Evolutionary conservation across 2,797 vertebrate genomes (phyloP), one percentile per base, ranked within the genome.

Genomic region (Gobio occitaniae): DNA sequence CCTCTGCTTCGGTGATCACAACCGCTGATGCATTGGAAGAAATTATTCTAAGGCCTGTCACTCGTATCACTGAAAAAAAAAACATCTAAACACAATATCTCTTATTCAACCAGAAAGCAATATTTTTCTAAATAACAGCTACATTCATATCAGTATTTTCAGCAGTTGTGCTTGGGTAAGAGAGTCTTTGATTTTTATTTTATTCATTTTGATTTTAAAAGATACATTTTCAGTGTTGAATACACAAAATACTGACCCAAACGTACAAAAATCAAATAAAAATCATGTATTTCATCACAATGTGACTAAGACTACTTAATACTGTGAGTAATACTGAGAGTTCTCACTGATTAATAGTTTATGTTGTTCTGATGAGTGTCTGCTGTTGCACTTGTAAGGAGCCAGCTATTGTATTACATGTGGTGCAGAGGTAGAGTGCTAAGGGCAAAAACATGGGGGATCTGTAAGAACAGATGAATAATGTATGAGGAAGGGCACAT

Each of bases 381-480:
- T 63, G 82, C 25, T 82, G 86, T 56, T 17, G 65, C 63, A 83
- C 78, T 81, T 76, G 36, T 71, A 66, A 84, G 61, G 71, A 68
- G 44, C 82, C 56, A 65, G 77, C 72, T 61, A 65, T 80, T 84
- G 82, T 86, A 75, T 91, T 89, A 76, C 61, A 83, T 84, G 38
- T 87, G 75, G 83, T 90, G 72, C 15, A 61, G 48, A 50, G 52
- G 47, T 59, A 78, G 17, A 21, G 84, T 85, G 71, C 89, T 71
- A 69, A 78, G 84, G 85, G 85, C 50, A 85, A 72, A 84, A 79
- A 83, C 82, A 84, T 68, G 70, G 74, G 41, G 80, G 75, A 25
- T 84, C 85, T 86, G 86, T 86, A 84, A 85, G 88, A 87, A 85
- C 87, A 89, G 84, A 92, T 94, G 89, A 93, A 92, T 93, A 92